Evolutionary conservation across 2,113 vertebrate species (phyloP), one percentile per base, ranked within the genome.

Genomic region (Casuarius casuarius): DNA sequence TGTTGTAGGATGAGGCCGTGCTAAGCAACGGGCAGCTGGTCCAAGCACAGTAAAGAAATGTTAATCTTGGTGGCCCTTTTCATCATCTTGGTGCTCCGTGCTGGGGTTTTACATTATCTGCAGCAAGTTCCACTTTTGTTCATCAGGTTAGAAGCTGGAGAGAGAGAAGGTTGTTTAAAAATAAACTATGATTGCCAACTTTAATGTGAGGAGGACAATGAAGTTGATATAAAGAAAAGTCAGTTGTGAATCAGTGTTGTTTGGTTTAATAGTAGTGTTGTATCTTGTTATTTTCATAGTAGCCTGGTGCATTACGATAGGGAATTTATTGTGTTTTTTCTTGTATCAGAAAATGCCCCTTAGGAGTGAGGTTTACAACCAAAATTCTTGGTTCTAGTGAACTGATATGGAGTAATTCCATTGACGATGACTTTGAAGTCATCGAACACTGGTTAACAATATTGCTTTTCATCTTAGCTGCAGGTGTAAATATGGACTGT

Each of bases 11-110:
- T 35, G 54, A 87, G 61, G 20, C 20, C 72, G 40, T 52, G 25
- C 46, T 94, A 23, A 66, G 21, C 1, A 0, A 10, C 59, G 16
- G 13, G 13, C 17, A 29, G 0, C 14, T 77, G 54, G 12, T 29
- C 14, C 8, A 1, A 10, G 54, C 12, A 11, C 17, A 46, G 5
- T 49, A 18, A 71, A 17, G 49, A 67, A 51, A 25, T 51, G 5
- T 58, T 75, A 71, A 35, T 4, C 5, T 19, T 51, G 10, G 16
- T 73, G 40, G 8, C 61, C 35, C 33, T 74, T 82, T 46, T 67
- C 49, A 29, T 8, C 54, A 74, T 61, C 44, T 61, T 87, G 25
- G 28, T 84, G 19, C 66, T 91, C 23, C 9, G 1, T 68, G n/a
- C 11, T 56, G 17, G 25, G 40, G 18, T 28, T 79, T 65, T 65